Percentiles rank a stretch among this genome's conserved stretches.
Conservation (phyloP, 2,113 vertebrate species). For the Tyto alba region DNA sequence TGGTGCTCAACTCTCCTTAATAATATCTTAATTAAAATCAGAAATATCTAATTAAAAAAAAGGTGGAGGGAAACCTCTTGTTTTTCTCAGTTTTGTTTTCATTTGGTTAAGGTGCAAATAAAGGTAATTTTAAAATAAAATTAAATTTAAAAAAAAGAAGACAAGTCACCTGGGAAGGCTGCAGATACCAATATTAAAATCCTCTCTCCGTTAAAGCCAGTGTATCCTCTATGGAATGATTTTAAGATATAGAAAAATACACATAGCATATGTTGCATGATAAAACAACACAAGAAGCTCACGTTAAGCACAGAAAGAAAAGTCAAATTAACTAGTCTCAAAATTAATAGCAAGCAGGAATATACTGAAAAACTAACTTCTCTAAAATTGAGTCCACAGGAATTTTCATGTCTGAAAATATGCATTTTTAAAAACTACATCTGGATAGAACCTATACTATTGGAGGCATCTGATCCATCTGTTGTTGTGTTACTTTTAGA, state of each 20-base stretch:
- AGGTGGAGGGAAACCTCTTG: neutral
- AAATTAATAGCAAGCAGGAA: conserved; percentile 29
- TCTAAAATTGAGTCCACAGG: neutral
- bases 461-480: neutral
- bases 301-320: neutral
- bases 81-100: neutral
- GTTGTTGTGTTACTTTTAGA: neutral
- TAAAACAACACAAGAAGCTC: neutral
- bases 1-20: neutral
- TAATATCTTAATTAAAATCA: neutral
- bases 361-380: conserved; percentile 36
- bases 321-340: neutral
- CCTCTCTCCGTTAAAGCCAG: neutral
- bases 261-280: neutral
- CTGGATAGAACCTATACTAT: neutral
- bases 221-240: neutral
- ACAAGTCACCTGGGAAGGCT: neutral
- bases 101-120: neutral
- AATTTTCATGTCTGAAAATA: conserved; percentile 27
- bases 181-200: neutral
- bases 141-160: neutral
- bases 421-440: neutral
- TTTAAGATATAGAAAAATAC: neutral
- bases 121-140: neutral
- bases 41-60: neutral